Base-by-base conservation (phyloP, 2,797 vertebrate genomes). In the Epinephelus awoara region DNA sequence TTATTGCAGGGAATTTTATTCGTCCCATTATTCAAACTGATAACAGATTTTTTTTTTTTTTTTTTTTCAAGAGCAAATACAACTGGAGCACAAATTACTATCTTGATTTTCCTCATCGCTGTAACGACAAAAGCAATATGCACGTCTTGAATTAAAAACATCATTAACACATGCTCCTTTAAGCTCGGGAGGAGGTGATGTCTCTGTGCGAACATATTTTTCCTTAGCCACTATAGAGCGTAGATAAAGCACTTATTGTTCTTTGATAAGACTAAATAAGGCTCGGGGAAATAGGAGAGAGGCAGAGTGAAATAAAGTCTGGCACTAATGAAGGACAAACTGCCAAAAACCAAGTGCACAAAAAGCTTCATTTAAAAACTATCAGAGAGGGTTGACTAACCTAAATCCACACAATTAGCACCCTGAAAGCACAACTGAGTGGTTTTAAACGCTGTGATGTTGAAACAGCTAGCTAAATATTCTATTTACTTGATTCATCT, bases 361-460 rank as follows among this genome's bases (percentile, higher is more conserved):
- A 92, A 93, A 89, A 84, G 90, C 87, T 88, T 90, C 71, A 90
- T 91, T 94, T 92, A 79, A 94, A 84, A 93, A 88, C 89, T 90
- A 94, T 94, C 88, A 91, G 83, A 83, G 86, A 91, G 79, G 91
- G 91, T 87, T 89, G 85, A 92, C 91, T 91, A 89, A 93, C 91
- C 77, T 85, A 93, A 93, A 94, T 94, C 85, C 80, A 92, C 90
- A 94, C 81, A 90, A 94, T 92, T 95, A 92, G 85, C 84, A 83
- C 82, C 77, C 88, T 77, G 79, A 91, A 91, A 91, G 89, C 89
- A 88, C 77, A 90, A 87, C 75, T 80, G 87, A 88, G 82, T 69
- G 79, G 47, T 85, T 92, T 89, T 85, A 85, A 87, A 67, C 80
- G 25, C 80, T 72, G 77, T 79, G 82, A 88, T 88, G 88, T 87